Conservation (phyloP, 2,113 vertebrate genomes). For the Ahaetulla prasina region DNA sequence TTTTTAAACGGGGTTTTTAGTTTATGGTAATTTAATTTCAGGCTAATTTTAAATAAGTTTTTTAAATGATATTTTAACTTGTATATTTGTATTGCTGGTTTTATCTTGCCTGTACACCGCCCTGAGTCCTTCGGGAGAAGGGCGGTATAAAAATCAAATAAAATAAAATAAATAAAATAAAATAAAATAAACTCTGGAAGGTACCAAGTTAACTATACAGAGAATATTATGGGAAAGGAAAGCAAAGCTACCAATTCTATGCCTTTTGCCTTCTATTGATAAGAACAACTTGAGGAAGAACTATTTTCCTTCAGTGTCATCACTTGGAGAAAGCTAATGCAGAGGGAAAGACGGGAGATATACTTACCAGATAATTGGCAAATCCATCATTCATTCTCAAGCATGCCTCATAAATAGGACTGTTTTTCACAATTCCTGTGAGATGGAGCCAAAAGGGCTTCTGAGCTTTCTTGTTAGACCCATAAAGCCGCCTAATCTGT, state of each 20-base stretch:
- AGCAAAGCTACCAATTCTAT: neutral
- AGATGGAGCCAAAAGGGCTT: constrained; percentile 85
- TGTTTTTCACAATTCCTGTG: constrained; percentile 72
- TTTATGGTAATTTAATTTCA: no score
- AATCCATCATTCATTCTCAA: constrained; percentile 93
- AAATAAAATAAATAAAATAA: no score
- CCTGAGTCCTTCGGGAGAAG: no score
- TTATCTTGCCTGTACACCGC: no score
- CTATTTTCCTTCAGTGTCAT: neutral
- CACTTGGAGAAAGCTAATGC: neutral
- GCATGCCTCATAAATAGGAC: constrained; percentile 81
- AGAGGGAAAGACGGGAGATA: neutral
- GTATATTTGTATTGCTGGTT: no score
- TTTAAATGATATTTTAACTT: no score
- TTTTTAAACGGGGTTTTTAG: no score
- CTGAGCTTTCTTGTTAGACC: constrained; percentile 79
- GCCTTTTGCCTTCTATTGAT: neutral
- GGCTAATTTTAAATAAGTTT: no score
- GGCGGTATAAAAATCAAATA: no score
- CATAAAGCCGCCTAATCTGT: constrained; percentile 88
- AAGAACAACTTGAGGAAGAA: neutral
- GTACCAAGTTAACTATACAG: neutral
- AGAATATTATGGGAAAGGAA: neutral
- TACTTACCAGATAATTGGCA: constrained; percentile 76
- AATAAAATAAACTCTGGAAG: neutral